Conservation (phyloP, 2,797 vertebrate genomes). For the Cottoperca gobio region DNA sequence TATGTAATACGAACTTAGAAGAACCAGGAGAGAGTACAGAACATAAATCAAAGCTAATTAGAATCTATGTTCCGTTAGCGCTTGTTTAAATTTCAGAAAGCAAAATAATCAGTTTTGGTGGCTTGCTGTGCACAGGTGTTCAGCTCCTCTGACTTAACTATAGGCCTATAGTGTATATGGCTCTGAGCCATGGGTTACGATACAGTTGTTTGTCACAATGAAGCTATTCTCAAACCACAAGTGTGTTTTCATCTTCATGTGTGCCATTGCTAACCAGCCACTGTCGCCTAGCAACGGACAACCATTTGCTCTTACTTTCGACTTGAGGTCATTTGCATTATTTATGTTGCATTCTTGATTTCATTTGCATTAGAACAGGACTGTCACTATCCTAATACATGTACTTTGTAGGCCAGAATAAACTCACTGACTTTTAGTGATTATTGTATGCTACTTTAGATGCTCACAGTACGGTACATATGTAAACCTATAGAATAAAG, state of each 20-base stretch:
- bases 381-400: slow-evolving; percentile 13
- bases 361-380: slow-evolving; percentile 59
- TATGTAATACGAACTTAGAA: too few species aligned
- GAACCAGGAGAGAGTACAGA: not conserved
- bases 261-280: slow-evolving; percentile 56
- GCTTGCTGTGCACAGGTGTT: not conserved
- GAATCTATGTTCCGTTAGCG: not conserved
- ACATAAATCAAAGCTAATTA: not conserved
- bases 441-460: not conserved
- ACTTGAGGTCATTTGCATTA: slow-evolving; percentile 76
- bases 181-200: slow-evolving; percentile 24
- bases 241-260: slow-evolving; percentile 55
- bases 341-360: slow-evolving; percentile 66
- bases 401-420: slow-evolving; percentile 3
- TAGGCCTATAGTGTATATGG: not conserved
- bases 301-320: slow-evolving; percentile 62
- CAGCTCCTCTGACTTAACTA: not conserved
- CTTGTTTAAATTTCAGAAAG: not conserved
- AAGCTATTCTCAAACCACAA: slow-evolving; percentile 56
- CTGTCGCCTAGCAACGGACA: slow-evolving; percentile 74
- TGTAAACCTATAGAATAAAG: not conserved
- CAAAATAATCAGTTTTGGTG: not conserved
- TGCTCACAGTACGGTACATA: not conserved
- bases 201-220: slow-evolving; percentile 57
- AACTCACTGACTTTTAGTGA: not conserved